phyloP scores from a whole-genome alignment of 2,797 vertebrate species.

The Gymnoscopelus braueri region DNA sequence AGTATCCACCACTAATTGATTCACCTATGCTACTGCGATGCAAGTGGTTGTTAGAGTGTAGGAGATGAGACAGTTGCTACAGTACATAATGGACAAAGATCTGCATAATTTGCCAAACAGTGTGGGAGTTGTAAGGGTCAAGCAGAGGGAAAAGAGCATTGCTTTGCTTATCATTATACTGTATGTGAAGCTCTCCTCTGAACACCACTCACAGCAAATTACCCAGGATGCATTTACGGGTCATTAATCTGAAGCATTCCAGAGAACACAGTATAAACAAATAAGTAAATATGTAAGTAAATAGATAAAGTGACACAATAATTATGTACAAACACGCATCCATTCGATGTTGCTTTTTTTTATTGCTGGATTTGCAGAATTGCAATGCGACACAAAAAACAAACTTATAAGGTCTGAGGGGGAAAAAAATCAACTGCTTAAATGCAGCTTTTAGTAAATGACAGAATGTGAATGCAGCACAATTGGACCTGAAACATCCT shows the following conservation, averaged over 20 bases:
- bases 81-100: conserved; percentile 23
- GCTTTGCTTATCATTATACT: conserved; percentile 14
- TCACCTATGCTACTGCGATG: conserved; percentile 4
- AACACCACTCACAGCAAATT: conserved; percentile 40
- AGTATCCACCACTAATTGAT: not conserved
- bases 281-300: no score
- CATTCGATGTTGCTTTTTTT: not conserved
- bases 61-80: not conserved
- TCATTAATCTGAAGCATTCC: conserved; percentile 26
- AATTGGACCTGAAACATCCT: no score
- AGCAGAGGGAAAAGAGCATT: conserved; percentile 42
- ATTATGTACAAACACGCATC: conserved; percentile 5
- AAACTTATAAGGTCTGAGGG: conserved; percentile 32
- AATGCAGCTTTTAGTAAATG: conserved; percentile 35
- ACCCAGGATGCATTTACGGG: conserved; percentile 42
- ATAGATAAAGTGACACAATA: conserved; percentile 19
- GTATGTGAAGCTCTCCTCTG: conserved; percentile 36
- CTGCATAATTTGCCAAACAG: conserved; percentile 49
- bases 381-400: conserved; percentile 30
- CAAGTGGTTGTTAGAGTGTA: conserved; percentile 2
- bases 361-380: conserved; percentile 39
- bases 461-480: conserved; percentile 11
- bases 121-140: conserved; percentile 52
- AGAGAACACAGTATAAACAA: not conserved
- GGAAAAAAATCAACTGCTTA: conserved; percentile 8